Percentiles rank a stretch among this genome's conserved stretches.
phyloP scores from a whole-genome alignment of 2,113 vertebrate species.

The Erpornis zantholeuca region DNA sequence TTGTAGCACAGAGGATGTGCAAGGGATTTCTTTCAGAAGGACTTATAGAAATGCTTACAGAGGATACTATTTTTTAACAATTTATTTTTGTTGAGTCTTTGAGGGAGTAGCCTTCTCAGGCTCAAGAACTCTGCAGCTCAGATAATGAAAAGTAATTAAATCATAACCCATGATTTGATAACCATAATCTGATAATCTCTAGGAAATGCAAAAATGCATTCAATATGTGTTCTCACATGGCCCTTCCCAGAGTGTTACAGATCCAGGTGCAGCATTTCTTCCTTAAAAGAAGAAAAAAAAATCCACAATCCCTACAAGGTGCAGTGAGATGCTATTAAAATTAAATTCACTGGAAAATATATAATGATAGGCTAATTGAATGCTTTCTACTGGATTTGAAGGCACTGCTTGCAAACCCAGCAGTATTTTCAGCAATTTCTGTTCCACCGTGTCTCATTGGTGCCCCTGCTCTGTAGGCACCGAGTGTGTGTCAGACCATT shows the following conservation, averaged over 20 bases:
- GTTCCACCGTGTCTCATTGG: rapidly evolving
- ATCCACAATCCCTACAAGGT: not conserved
- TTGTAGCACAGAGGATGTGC: not conserved
- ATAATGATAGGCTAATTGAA: not conserved
- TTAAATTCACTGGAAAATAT: constrained; percentile 27
- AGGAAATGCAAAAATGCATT: constrained; percentile 22
- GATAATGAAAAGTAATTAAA: constrained; percentile 24
- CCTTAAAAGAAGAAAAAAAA: not conserved
- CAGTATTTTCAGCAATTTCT: not conserved
- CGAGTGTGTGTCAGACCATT: not conserved
- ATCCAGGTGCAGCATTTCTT: not conserved
- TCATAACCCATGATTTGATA: constrained; percentile 18
- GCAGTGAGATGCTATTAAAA: not conserved
- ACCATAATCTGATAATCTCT: constrained; percentile 10
- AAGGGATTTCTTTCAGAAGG: not conserved
- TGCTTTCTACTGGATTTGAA: not conserved
- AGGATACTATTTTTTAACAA: not conserved
- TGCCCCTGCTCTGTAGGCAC: not conserved
- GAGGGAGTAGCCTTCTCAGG: not conserved
- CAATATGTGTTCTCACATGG: not conserved
- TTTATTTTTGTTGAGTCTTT: not conserved
- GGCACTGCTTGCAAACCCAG: not conserved
- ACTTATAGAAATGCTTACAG: not conserved
- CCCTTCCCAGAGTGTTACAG: not conserved
- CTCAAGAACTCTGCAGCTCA: not conserved